A percentile compares a stretch with the other conserved stretches of the same genome.
Evolutionary conservation across 2,113 vertebrate genomes (phyloP).

Genomic region (human (Homo sapiens)): DNA sequence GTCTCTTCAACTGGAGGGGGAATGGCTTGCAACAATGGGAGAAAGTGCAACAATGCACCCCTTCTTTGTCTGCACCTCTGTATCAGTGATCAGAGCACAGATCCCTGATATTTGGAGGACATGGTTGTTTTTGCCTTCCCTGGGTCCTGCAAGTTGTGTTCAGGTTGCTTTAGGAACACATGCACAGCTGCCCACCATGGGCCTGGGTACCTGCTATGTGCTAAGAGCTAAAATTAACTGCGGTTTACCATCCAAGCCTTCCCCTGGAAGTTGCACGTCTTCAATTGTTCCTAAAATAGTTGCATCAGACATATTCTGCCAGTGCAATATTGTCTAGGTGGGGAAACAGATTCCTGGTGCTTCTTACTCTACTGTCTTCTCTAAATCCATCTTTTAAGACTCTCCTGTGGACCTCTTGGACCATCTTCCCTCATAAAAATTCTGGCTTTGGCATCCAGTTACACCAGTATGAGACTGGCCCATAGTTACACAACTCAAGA

Average conservation of each 20-base stretch:
- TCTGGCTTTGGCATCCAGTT: neutral
- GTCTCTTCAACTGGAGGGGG: neutral
- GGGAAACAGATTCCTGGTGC: neutral
- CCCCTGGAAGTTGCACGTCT: neutral
- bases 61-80: neutral
- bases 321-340: neutral
- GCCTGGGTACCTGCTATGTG: neutral
- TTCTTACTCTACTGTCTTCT: neutral
- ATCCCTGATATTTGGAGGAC: neutral
- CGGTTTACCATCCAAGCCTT: neutral
- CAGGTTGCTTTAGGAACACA: neutral
- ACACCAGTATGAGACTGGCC: neutral
- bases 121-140: neutral
- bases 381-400: neutral
- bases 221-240: neutral
- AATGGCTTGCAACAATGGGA: neutral
- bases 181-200: neutral
- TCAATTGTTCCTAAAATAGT: neutral
- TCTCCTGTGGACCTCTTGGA: neutral
- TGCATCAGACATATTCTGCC: neutral
- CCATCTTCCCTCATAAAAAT: neutral
- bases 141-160: neutral
- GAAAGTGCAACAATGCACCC: neutral
- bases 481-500: rapidly evolving
- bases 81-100: neutral